Conservation (phyloP, 92 coral and sea anemone genomes). For the Metridium senile region DNA sequence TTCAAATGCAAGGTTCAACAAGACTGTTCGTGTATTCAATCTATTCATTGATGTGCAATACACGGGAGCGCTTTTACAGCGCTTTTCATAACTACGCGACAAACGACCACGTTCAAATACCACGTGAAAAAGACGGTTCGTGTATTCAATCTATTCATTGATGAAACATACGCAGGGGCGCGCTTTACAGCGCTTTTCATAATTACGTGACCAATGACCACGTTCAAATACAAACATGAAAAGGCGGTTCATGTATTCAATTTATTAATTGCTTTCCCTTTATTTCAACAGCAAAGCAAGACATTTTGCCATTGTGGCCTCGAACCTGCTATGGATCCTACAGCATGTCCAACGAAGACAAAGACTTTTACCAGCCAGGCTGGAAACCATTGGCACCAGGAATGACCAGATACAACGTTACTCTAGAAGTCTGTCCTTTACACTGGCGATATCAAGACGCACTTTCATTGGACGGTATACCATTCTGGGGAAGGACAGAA, state of each 20-base stretch:
- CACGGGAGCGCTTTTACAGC: not conserved
- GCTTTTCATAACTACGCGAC: not conserved
- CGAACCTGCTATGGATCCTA: conserved; percentile 28
- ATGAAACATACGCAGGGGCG: no score
- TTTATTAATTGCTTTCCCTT: no score
- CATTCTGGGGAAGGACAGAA: conserved; percentile 69
- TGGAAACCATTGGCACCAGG: conserved; percentile 62
- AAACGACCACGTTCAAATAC: not conserved
- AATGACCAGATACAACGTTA: conserved; percentile 45
- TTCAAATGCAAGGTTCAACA: no score
- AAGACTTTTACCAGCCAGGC: conserved; percentile 58
- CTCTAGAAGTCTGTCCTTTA: conserved; percentile 58
- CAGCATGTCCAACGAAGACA: conserved; percentile 45
- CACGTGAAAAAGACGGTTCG: no score
- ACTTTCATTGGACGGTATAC: conserved; percentile 53
- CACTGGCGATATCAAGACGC: conserved; percentile 78
- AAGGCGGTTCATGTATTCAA: no score
- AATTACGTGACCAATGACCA: not conserved
- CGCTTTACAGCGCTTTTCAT: not conserved
- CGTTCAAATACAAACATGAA: no score
- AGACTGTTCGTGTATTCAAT: no score
- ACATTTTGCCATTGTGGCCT: not conserved
- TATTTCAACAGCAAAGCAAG: not conserved
- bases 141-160: no score
- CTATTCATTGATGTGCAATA: no score